Evolutionary conservation across 2,113 vertebrate genomes (phyloP), one percentile per base, ranked within the genome.

Genomic region (Lichenostomus cassidix): DNA sequence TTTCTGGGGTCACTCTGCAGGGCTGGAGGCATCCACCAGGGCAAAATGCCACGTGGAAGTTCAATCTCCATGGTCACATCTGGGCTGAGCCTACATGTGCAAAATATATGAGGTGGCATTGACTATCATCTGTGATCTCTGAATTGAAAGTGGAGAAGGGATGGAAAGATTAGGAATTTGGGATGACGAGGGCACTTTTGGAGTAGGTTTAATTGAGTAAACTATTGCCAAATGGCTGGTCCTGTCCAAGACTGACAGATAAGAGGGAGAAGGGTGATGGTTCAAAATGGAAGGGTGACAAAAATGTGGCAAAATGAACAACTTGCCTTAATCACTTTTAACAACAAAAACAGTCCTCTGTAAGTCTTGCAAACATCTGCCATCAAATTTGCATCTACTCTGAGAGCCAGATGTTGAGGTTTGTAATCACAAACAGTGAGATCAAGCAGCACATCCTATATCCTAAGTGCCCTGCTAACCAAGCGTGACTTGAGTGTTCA

Each of bases 371-470:
- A 94, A 95, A 92, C 78, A 94, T 95, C 88, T 97, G 94, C 87
- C 84, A 74, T 77, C 46, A 93, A 95, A 96, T 87, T 95, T 93
- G 62, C 47, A 91, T 92, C 69, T 82, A 22, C 37, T 92, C 28
- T 92, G 95, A 95, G 77, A 96, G 94, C 96, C 98, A 98, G 98
- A 97, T 98, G 98, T 96, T 96, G 95, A 96, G 92, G 87, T 97
- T 94, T 97, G 95, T 96, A 97, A 97, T 98, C 63, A 91, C 42
- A 93, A 93, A 64, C 73, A 84, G 50, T 71, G 77, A 94, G 87
- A 93, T 74, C 17, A 59, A 81, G 69, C 59, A 96, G 95, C 96
- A 95, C 46, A 64, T 96, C 95, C 96, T 96, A 41, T 77, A 83
- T 89, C 76, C 73, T 94, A 87, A 96, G 93, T 91, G 96, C 84